Percentiles rank a stretch among this genome's conserved stretches.
These are phyloP conservation scores for Buathra laborator DNA, from an alignment of 2,888 invertebrate genomes.

Conservation along the genomic window DNA sequence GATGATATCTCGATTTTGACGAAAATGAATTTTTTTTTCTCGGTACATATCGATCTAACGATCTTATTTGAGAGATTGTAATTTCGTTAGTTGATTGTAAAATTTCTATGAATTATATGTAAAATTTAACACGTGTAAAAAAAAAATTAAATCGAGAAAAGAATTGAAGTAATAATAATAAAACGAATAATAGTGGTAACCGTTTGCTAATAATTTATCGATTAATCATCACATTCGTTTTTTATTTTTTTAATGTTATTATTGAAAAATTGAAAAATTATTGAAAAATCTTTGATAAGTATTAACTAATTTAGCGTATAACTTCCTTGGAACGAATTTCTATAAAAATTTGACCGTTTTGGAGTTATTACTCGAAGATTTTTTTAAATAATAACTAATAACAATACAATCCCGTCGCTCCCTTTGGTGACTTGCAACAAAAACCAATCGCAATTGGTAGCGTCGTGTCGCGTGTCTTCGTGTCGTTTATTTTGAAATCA, in stretches of 20 bases:
- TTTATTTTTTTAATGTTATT: not conserved
- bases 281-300: not conserved
- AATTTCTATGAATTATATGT: no score
- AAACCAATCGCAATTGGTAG: not conserved
- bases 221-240: not conserved
- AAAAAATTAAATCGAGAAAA: no score
- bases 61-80: no score
- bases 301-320: not conserved
- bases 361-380: not conserved
- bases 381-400: not conserved
- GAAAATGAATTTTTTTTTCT: no score
- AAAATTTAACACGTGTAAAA: no score
- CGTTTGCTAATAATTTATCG: no score
- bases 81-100: no score
- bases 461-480: slow-evolving; percentile 42
- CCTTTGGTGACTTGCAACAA: not conserved
- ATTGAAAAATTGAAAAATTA: no score
- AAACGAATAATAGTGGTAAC: no score
- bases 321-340: not conserved
- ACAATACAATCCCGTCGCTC: not conserved
- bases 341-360: not conserved
- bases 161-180: no score
- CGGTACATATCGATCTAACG: no score
- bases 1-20: not conserved
- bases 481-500: slow-evolving; percentile 28